Evolutionary conservation across 2,797 vertebrate genomes (phyloP).

Genomic region (Rhinatrema bivittatum): DNA sequence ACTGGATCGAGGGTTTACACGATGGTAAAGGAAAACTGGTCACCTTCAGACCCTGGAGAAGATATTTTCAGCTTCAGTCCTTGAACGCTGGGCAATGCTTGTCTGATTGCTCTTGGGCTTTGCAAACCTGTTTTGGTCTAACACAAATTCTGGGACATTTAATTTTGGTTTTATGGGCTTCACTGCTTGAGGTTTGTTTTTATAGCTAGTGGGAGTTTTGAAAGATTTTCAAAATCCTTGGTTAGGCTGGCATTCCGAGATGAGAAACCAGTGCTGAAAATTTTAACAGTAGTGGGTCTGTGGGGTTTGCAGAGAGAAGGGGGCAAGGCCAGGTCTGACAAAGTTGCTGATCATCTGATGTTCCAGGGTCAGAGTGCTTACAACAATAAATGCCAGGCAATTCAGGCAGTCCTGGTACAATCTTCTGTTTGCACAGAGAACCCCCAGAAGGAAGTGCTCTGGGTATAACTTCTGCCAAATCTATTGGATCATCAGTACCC

Average conservation of each 20-base stretch:
- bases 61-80: neutral
- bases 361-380: constrained; percentile 16
- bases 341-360: constrained; percentile 47
- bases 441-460: neutral
- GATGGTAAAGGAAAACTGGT: neutral
- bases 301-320: constrained; percentile 26
- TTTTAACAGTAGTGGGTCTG: constrained; percentile 61
- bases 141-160: fast-evolving
- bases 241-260: constrained; percentile 63
- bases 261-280: constrained; percentile 52
- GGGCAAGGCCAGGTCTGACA: constrained; percentile 48
- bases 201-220: constrained; percentile 24
- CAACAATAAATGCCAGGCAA: constrained; percentile 14
- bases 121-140: neutral
- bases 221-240: constrained; percentile 51
- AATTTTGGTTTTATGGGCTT: neutral
- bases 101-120: constrained; percentile 6
- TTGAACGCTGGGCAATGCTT: neutral
- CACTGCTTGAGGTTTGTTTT: constrained; percentile 25
- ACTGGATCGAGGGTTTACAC: neutral
- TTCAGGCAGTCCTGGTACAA: constrained; percentile 20
- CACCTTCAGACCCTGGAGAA: neutral
- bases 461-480: constrained; percentile 9
- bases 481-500: constrained; percentile 7
- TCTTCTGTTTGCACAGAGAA: constrained; percentile 23